Evolutionary conservation across 1,140 invertebrate genomes (phyloP), one percentile per base, ranked within the genome.

Genomic region (Kradibia gibbosae): DNA sequence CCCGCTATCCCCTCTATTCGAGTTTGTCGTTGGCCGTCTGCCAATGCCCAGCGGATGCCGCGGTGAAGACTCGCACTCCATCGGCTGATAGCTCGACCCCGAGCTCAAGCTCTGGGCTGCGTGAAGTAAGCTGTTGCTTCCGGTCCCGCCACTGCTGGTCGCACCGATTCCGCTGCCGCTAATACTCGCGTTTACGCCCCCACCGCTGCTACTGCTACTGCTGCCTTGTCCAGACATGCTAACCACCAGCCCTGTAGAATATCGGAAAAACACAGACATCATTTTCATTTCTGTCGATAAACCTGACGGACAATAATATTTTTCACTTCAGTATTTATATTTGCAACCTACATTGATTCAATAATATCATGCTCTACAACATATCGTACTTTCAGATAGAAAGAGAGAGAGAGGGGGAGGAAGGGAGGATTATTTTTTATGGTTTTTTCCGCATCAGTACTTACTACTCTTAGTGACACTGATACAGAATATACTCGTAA

Each of bases 1-100:
- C 87, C 76, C 65, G 86, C 81, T 75, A 83, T 83, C 74, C 84
- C n/a, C n/a, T n/a, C 84, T 85, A 81, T 85, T 83, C 70, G 84
- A 85, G 8, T 22, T 22, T 15, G 85, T 85, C 53, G 86, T 87
- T 78, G 87, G 83, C 81, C 84, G 83, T 73, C 81, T 73, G 82
- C 85, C n/a, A 13, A 65, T 31, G 2, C 60, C 85, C 76, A 88
- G 84, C 73, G 85, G 83, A 73, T 91, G 89, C 81, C 89, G 87
- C 39, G 89, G 92, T 82, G 92, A 92, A 17, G 91, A 90, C 78
- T 92, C 92, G 83, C 91, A 92, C 45, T 92, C 92, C 91, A 92
- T 92, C 45, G 92, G 89, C 76, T 91, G 90, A 84, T 92, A 91
- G 82, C 87, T 89, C 84, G 88, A 86, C 79, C 87, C 85, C 84